Percentiles rank a stretch among this genome's conserved stretches.
These are phyloP conservation scores for Troilus luridus DNA, from an alignment of 2,888 invertebrate genomes.

Conservation along the genomic window DNA sequence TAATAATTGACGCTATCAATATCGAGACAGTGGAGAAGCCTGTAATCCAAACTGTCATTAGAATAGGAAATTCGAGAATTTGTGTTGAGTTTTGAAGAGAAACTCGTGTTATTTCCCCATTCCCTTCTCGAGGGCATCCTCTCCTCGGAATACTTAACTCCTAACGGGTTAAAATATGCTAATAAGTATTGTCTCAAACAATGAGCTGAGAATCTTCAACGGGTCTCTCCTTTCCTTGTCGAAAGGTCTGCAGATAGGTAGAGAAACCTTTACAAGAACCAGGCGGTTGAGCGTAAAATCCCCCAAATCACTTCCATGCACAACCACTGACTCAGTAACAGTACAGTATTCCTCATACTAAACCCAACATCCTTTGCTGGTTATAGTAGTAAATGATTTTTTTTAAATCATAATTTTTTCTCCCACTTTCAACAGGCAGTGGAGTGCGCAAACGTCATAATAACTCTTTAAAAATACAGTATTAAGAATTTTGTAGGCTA, in stretches of 20 bases:
- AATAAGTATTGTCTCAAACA: constrained; percentile 34
- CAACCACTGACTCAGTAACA: too few relatives aligned
- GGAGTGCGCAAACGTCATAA: too few relatives aligned
- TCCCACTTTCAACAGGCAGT: too few relatives aligned
- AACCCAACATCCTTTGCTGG: too few relatives aligned
- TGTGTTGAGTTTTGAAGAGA: background rate
- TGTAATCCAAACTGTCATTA: background rate
- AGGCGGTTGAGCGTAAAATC: too few relatives aligned
- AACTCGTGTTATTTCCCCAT: background rate
- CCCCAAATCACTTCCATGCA: too few relatives aligned
- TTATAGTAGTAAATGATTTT: too few relatives aligned
- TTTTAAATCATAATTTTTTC: too few relatives aligned
- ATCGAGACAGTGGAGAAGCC: background rate
- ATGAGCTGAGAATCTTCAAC: background rate
- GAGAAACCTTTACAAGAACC: background rate
- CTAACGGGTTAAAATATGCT: constrained; percentile 36
- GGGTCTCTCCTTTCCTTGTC: background rate
- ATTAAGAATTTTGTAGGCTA: too few relatives aligned
- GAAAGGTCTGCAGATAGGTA: background rate
- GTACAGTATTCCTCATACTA: too few relatives aligned
- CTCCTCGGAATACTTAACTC: background rate
- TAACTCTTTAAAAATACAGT: too few relatives aligned
- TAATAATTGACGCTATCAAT: background rate
- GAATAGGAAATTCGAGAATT: background rate
- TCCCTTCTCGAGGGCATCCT: background rate